Base-by-base conservation (phyloP, 2,888 invertebrate species). In the Drosophila gaucha region DNA sequence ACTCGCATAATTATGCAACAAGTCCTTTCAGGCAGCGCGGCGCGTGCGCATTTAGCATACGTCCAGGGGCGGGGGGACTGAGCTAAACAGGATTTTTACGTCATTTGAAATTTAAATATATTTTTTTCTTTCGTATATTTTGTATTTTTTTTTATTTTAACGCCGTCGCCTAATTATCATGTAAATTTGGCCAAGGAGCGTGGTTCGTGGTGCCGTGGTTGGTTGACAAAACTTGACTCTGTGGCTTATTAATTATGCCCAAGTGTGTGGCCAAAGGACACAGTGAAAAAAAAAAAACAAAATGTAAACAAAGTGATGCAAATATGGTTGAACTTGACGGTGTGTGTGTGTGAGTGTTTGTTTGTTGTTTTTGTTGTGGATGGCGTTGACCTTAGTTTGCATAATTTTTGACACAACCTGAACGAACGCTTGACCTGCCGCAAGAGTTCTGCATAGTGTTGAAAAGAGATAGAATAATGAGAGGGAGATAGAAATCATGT, bases 11-110 rank as follows among this genome's bases (percentile, higher is more conserved):
- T 88, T 88, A 89, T 88, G 88, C 89, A 89, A 88, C 87, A 88
- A 89, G 89, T 88, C 87, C 89, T 88, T 86, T 73, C 55, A 56
- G 60, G 44, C 58, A 72, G 72, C 66, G 78, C 79, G 90, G 76
- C 89, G 89, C 89, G 89, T 89, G 89, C 90, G 90, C 88, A 85
- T 80, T 89, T 89, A 82, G 87, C 90, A 89, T 89, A 88, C 47
- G 50, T 59, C 44, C 47, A 36, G 43, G 31, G n/a, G 51, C 8
- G 30, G 38, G 24, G 44, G 22, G 59, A 3, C 41, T n/a, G 47
- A 35, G 54, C 70, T 31, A 63, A 89, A 89, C 89, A 88, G 89
- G 89, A 89, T 88, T 88, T 82, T 69, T 71, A 73, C 66, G 64
- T 69, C 75, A 87, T 83, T 84, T 84, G 75, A 84, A 85, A 80